Base-by-base conservation (phyloP, 2,113 vertebrate genomes). In the Ciconia boyciana region DNA sequence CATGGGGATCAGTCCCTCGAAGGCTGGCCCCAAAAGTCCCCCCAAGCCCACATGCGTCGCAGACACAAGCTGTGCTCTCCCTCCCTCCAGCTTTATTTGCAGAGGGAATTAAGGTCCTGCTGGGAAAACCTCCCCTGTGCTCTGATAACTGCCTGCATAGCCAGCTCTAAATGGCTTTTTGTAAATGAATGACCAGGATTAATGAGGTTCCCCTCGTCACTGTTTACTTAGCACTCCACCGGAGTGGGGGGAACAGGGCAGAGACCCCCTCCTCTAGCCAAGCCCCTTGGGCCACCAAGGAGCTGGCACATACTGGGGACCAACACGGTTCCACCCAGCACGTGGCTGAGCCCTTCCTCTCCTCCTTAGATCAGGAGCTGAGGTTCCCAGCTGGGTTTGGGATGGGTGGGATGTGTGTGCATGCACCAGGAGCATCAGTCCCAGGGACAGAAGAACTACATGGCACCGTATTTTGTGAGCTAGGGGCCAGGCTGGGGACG, bases 151-250 rank as follows among this genome's bases (percentile, higher is more conserved):
- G 93, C 91, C 78, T 51, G 81, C 78, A 54, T 61, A 90, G 89
- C 68, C 48, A 72, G 78, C 46, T 88, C 26, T 66, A 93, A 94
- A 95, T 58, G 71, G 54, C 91, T 93, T 94, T 93, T 90, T 88
- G 91, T 90, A 96, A 96, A 83, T 77, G 84, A 93, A 93, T 66
- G 75, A 36, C 51, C 66, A 83, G 84, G 95, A 96, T 97, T 96
- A 95, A 94, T 1, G 14, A 96, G 84, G 66, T 84, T 95, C 43
- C 75, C 80, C 78, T 86, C 5, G 0, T 66, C 71, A 54, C 44
- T 72, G 52, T 92, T 94, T 91, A 39, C 66, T 61, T 39, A 80
- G 41, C 9, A 5, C 70, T 81, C 32, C 2, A 5, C 7, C 4
- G 3, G 68, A 61, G 22, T 49, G 29, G 49, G 61, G 57, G 44